These are phyloP conservation scores for Podiceps cristatus DNA, from an alignment of 2,113 vertebrate genomes.

Conservation along the genomic window DNA sequence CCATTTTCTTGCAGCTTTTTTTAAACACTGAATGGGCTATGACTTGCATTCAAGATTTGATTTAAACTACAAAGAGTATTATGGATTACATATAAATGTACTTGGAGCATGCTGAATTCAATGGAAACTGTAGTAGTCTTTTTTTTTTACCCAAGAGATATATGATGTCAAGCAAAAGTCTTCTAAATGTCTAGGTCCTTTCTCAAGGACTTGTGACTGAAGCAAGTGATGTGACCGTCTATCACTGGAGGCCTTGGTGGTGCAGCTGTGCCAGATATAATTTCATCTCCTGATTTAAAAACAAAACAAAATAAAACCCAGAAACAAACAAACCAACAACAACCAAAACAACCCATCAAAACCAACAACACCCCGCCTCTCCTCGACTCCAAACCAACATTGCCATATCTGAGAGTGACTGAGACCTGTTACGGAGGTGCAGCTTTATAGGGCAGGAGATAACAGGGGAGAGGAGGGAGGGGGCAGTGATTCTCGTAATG, in stretches of 20 bases:
- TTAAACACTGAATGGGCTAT: background rate
- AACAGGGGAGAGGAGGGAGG: rapidly evolving
- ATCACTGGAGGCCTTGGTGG: background rate
- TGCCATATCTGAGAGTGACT: background rate
- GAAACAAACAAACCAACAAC: no score
- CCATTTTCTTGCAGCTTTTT: background rate
- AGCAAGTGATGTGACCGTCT: background rate
- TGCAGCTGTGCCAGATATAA: background rate
- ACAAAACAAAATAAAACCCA: background rate
- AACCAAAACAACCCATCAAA: background rate
- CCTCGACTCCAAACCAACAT: background rate
- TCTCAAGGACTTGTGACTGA: background rate
- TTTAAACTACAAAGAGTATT: background rate
- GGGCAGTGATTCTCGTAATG: background rate
- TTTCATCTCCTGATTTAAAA: background rate
- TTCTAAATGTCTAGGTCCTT: background rate
- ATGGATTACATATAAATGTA: background rate
- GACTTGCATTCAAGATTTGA: background rate
- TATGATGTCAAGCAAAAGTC: background rate
- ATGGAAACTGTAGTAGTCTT: background rate
- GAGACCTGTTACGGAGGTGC: background rate
- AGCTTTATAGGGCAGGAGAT: background rate
- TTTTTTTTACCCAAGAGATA: background rate
- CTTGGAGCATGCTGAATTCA: background rate
- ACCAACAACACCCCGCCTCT: no score